Percentiles rank a stretch among this genome's conserved stretches.
These are phyloP conservation scores for Ypsolopha sequella DNA, from an alignment of 2,888 invertebrate genomes.

Conservation along the genomic window DNA sequence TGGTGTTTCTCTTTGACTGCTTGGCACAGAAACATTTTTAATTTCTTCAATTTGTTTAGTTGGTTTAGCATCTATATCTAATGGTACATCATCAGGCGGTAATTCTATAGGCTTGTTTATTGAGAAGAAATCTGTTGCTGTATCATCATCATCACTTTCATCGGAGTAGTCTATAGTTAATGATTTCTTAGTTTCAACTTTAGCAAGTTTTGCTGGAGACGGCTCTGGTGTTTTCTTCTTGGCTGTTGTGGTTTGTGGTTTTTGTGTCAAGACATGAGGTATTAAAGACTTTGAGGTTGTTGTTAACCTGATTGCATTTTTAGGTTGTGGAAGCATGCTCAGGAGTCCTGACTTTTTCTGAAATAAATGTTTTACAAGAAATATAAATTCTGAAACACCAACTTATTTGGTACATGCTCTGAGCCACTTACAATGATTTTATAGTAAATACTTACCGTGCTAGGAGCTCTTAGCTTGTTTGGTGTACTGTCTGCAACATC, in stretches of 20 bases:
- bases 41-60: slow-evolving; percentile 8
- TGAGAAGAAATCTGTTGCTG: slow-evolving; percentile 65
- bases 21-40: slow-evolving; percentile 5
- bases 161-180: slow-evolving; percentile 41
- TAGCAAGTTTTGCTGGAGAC: slow-evolving; percentile 26
- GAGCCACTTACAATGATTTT: too few species aligned
- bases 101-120: slow-evolving; percentile 57
- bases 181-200: slow-evolving; percentile 19
- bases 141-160: slow-evolving; percentile 60
- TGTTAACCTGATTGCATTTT: slow-evolving; percentile 39
- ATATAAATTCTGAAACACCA: too few species aligned
- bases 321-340: slow-evolving; percentile 78
- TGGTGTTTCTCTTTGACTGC: slow-evolving; percentile 19
- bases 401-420: too few species aligned
- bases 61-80: slow-evolving; percentile 33
- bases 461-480: slow-evolving; percentile 51
- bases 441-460: slow-evolving; percentile 45
- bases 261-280: slow-evolving; percentile 58
- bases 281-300: slow-evolving; percentile 40
- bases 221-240: slow-evolving; percentile 27
- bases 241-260: slow-evolving; percentile 21
- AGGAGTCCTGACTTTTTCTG: slow-evolving; percentile 77
- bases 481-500: slow-evolving; percentile 64
- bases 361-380: slow-evolving; percentile 10
- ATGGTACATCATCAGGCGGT: slow-evolving; percentile 39